These are phyloP conservation scores for Drosophila tropicalis DNA, from an alignment of 1,140 invertebrate genomes.

Conservation along the genomic window DNA sequence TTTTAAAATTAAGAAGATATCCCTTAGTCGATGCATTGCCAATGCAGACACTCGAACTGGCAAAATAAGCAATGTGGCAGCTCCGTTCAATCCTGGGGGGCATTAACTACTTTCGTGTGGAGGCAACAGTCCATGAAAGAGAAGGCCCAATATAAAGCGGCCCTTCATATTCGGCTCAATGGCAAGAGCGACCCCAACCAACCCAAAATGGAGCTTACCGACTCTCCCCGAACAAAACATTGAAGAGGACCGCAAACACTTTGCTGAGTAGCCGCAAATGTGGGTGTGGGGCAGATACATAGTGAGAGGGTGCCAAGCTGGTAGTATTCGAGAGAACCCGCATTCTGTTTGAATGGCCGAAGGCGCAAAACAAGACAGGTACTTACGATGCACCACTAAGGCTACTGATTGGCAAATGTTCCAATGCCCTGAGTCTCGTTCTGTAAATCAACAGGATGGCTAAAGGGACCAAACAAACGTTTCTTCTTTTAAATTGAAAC, in stretches of 20 bases:
- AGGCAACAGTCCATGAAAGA: background rate
- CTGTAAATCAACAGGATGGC: background rate
- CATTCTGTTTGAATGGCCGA: background rate
- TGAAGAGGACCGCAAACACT: constrained; percentile 6
- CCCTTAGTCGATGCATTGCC: background rate
- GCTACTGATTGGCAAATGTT: constrained; percentile 7
- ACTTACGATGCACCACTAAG: background rate
- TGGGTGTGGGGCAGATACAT: background rate
- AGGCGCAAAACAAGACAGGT: constrained; percentile 1
- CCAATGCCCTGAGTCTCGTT: background rate
- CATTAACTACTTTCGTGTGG: background rate
- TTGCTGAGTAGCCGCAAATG: constrained; percentile 10
- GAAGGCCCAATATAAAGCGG: background rate
- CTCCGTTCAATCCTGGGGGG: background rate
- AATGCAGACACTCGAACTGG: background rate
- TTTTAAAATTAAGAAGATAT: background rate
- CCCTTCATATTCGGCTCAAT: background rate
- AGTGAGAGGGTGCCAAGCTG: background rate
- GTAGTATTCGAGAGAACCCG: background rate
- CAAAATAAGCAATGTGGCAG: background rate
- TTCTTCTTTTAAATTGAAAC: too few species aligned
- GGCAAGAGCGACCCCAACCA: background rate
- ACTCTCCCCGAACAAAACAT: background rate
- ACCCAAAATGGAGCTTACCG: background rate
- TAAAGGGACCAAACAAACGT: background rate